phyloP scores from a whole-genome alignment of 2,113 vertebrate genomes.

The Chlamydotis undulata region DNA sequence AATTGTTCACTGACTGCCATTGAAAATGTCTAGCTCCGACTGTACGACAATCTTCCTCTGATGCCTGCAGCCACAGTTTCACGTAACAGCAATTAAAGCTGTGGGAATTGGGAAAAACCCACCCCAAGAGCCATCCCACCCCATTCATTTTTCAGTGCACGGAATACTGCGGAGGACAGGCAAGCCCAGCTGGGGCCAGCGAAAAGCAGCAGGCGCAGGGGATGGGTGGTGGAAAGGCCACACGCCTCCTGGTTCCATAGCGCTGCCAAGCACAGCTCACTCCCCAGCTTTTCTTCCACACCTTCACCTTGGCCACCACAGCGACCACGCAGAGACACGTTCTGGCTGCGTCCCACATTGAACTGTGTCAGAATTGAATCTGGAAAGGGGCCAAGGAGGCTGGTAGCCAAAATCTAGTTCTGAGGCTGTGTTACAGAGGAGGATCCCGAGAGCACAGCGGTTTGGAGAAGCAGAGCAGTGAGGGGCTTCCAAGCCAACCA shows the following conservation, averaged over 20 bases:
- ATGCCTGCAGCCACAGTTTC: constrained; percentile 39
- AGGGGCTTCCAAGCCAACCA: background rate
- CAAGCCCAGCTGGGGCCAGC: background rate
- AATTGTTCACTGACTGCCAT: constrained; percentile 60
- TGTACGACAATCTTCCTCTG: background rate
- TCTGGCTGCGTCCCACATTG: background rate
- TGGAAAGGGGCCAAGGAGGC: background rate
- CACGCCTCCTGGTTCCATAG: background rate
- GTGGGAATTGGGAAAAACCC: constrained; percentile 31
- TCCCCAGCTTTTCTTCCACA: background rate
- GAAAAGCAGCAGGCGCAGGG: background rate
- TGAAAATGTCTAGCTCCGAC: constrained; percentile 47
- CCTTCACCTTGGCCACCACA: background rate
- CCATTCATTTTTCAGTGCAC: background rate
- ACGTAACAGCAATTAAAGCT: constrained; percentile 47
- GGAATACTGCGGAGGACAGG: background rate
- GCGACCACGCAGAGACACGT: background rate
- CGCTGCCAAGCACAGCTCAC: background rate
- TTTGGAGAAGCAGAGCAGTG: background rate
- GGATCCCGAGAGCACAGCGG: background rate
- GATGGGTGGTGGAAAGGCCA: background rate
- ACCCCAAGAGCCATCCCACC: background rate
- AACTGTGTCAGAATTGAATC: background rate
- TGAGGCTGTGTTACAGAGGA: background rate
- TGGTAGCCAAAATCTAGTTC: background rate